Evolutionary conservation across 2,113 vertebrate species (phyloP).

Genomic region (Neopipo cinnamomea): DNA sequence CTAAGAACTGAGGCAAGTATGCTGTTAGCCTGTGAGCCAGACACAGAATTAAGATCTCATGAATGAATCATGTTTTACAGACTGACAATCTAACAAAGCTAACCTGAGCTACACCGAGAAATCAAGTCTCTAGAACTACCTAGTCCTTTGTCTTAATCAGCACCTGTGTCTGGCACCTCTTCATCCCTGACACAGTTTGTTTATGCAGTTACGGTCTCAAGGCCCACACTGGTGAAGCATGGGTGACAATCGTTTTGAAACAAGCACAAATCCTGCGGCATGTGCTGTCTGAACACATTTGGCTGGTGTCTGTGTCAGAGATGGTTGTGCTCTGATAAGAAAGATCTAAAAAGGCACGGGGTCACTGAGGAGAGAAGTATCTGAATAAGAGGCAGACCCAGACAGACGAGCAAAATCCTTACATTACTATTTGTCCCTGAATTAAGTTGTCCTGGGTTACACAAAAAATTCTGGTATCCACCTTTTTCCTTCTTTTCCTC

Average conservation of each 20-base stretch:
- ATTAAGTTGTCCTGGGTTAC: background rate
- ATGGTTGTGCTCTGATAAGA: background rate
- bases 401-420: background rate
- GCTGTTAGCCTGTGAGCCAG: background rate
- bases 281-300: background rate
- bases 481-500: background rate
- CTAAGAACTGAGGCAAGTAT: background rate
- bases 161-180: background rate
- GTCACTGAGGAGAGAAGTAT: background rate
- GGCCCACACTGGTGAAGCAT: background rate
- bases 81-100: conserved; percentile 7
- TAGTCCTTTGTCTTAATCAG: background rate
- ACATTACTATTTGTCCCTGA: background rate
- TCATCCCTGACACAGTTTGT: background rate
- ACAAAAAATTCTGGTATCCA: background rate
- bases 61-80: background rate
- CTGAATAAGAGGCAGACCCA: background rate
- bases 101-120: background rate
- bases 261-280: background rate
- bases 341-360: background rate
- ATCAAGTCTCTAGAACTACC: background rate
- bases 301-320: background rate
- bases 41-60: conserved; percentile 24
- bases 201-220: background rate
- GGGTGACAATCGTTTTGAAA: background rate